Percentiles rank a stretch among this genome's conserved stretches.
Evolutionary conservation across 2,113 vertebrate species (phyloP).

Genomic region (Oriolus oriolus): DNA sequence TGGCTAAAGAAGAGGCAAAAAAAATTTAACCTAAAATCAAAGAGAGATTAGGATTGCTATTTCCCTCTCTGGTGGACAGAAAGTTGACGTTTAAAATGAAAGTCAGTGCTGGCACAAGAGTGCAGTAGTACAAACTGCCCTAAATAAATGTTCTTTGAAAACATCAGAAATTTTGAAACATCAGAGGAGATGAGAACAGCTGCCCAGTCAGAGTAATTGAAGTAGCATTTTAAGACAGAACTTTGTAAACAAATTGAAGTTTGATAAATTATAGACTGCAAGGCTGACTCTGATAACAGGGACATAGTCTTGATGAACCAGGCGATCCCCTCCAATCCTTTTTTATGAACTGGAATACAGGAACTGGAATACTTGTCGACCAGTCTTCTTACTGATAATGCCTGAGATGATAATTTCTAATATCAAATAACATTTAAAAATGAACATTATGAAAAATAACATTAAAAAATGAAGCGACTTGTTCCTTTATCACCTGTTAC

Average conservation of each 20-base stretch:
- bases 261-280: not conserved
- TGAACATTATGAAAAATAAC: not conserved
- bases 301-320: not conserved
- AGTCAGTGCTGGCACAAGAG: not conserved
- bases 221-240: not conserved
- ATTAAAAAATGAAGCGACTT: not conserved
- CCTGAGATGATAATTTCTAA: not conserved
- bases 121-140: not conserved
- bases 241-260: not conserved
- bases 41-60: not conserved
- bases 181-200: not conserved
- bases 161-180: not conserved
- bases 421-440: not conserved
- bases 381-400: not conserved
- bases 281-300: not conserved
- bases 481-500: not conserved
- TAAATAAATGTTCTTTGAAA: not conserved
- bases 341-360: not conserved
- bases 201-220: not conserved
- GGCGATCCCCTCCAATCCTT: not conserved
- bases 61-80: not conserved
- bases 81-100: not conserved
- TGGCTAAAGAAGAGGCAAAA: not conserved
- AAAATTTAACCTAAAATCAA: not conserved
- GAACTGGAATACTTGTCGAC: not conserved